Evolutionary conservation across 2,797 vertebrate genomes (phyloP).

Genomic region (Peromyscus melanophrys): DNA sequence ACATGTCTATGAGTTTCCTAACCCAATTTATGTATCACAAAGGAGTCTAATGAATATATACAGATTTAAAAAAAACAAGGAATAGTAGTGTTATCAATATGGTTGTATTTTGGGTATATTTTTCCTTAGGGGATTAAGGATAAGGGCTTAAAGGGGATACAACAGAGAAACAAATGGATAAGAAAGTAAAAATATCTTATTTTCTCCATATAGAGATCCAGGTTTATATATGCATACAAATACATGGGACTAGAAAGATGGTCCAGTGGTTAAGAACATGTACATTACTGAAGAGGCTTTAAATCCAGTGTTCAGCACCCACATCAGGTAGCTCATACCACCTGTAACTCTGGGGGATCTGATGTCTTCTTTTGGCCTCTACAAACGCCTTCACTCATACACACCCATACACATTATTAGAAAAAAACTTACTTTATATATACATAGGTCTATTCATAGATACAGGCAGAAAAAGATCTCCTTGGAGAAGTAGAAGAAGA

Average conservation of each 20-base stretch:
- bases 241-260: background rate
- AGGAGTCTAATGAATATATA: background rate
- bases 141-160: background rate
- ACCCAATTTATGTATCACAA: constrained; percentile 11
- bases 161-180: background rate
- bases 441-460: background rate
- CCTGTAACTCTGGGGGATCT: background rate
- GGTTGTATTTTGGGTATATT: background rate
- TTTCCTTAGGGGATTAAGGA: background rate
- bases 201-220: background rate
- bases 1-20: background rate
- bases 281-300: background rate
- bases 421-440: background rate
- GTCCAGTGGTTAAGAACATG: background rate
- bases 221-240: background rate
- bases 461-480: background rate
- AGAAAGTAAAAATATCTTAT: background rate
- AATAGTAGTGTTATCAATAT: background rate
- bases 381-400: background rate
- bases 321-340: background rate
- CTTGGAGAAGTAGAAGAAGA: background rate
- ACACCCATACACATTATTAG: background rate
- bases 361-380: background rate
- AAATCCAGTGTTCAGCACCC: background rate
- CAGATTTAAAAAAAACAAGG: background rate